Percentiles rank a stretch among this genome's conserved stretches.
Conservation (phyloP, 2,888 invertebrate species). For the Drosophila putrida region DNA sequence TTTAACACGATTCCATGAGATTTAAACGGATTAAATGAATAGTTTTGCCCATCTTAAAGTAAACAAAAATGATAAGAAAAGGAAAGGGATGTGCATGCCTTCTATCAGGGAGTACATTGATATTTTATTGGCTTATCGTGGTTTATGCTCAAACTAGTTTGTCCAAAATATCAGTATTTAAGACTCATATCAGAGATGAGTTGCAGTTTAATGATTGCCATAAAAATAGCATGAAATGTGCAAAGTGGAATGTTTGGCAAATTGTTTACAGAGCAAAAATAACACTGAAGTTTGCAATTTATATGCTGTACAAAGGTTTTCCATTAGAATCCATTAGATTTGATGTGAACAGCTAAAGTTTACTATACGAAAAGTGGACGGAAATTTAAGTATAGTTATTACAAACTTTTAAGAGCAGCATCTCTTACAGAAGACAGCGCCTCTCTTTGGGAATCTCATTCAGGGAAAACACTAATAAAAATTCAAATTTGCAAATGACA, state of each 20-base stretch:
- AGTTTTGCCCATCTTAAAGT: constrained; percentile 63
- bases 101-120: constrained; percentile 52
- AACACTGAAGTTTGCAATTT: constrained; percentile 1
- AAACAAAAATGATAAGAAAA: too few species aligned
- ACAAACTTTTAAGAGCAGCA: too few species aligned
- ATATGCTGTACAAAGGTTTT: background rate
- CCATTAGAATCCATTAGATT: constrained; percentile 3
- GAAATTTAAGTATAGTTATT: too few species aligned
- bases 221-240: constrained; percentile 28
- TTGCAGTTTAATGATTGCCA: constrained; percentile 31
- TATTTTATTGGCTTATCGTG: constrained; percentile 77
- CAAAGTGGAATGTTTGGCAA: constrained; percentile 36
- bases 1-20: constrained; percentile 76
- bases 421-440: too few species aligned
- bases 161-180: constrained; percentile 29
- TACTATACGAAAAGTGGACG: background rate
- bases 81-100: background rate
- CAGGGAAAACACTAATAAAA: too few species aligned
- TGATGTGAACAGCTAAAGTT: background rate
- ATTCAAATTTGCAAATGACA: too few species aligned
- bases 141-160: constrained; percentile 55
- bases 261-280: constrained; percentile 18
- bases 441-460: too few species aligned
- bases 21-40: constrained; percentile 78
- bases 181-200: constrained; percentile 39